Evolutionary conservation across 2,113 vertebrate species (phyloP).

Genomic region (Tamias sibiricus): DNA sequence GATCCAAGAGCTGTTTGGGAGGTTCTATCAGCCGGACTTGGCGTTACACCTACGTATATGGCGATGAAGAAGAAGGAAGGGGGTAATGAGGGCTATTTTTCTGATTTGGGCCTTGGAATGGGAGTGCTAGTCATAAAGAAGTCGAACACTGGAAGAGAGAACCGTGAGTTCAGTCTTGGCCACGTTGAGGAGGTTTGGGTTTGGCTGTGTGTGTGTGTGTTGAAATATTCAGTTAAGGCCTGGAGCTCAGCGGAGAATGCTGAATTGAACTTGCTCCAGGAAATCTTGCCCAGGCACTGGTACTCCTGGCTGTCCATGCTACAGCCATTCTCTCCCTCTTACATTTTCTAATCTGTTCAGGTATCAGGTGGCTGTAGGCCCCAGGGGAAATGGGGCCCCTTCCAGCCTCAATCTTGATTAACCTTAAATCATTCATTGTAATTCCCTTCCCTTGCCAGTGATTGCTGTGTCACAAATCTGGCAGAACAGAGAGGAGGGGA

Average conservation of each 20-base stretch:
- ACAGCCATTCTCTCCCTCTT: background rate
- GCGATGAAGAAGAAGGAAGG: background rate
- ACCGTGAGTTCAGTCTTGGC: background rate
- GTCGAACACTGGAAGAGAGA: background rate
- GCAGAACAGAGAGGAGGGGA: background rate
- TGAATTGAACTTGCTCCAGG: background rate
- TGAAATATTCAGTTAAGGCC: background rate
- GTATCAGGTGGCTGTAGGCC: background rate
- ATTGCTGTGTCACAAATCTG: background rate
- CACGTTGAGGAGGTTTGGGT: background rate
- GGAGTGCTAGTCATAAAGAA: background rate
- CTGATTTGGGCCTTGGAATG: background rate
- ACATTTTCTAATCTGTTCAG: background rate
- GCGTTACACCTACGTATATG: background rate
- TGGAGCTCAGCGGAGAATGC: background rate
- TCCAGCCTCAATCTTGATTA: background rate
- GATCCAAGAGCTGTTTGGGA: background rate
- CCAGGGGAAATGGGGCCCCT: background rate
- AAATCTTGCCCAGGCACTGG: background rate
- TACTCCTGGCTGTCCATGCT: background rate
- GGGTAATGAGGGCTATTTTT: background rate
- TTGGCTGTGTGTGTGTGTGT: background rate
- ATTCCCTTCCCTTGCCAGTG: background rate
- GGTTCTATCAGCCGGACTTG: background rate
- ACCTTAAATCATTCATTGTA: background rate